Conservation (phyloP, 30 jellyfish, hydroid and myxozoan species). For the Turritopsis dohrnii region DNA sequence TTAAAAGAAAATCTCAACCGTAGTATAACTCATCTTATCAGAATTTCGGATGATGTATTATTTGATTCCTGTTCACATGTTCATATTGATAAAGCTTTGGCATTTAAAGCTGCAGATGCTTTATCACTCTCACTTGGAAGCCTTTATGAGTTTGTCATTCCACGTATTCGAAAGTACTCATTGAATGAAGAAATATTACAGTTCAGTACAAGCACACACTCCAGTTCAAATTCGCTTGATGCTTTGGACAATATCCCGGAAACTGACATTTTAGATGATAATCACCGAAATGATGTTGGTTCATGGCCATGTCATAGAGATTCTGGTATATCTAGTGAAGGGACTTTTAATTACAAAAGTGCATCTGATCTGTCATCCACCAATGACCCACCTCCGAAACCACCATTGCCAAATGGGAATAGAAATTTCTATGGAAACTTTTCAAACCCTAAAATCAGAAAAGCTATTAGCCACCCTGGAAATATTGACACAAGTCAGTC, state of each 20-base stretch:
- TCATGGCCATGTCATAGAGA: slow-evolving; percentile 40
- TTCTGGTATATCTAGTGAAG: slow-evolving; percentile 71
- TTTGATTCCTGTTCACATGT: slow-evolving; percentile 80
- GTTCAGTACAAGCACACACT: slow-evolving; percentile 59
- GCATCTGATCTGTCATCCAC: slow-evolving; percentile 20
- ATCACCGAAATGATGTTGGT: slow-evolving; percentile 29
- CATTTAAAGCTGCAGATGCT: slow-evolving; percentile 91
- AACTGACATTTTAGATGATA: slow-evolving; percentile 67
- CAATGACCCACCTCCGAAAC: slow-evolving; percentile 78
- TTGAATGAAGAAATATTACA: slow-evolving; percentile 80
- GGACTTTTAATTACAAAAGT: slow-evolving; percentile 21
- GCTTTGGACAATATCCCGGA: slow-evolving; percentile 33
- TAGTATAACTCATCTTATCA: slow-evolving; percentile 74
- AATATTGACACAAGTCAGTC: background rate
- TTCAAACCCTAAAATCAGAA: slow-evolving; percentile 60
- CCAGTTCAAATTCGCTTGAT: slow-evolving; percentile 77
- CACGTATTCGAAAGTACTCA: slow-evolving; percentile 73
- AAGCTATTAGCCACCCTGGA: slow-evolving; percentile 86
- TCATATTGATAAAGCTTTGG: slow-evolving; percentile 74
- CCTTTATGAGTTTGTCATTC: slow-evolving; percentile 72
- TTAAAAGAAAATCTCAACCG: slow-evolving; percentile 72
- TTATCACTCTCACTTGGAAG: slow-evolving; percentile 64
- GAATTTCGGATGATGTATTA: slow-evolving; percentile 90
- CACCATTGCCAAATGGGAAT: slow-evolving; percentile 88
- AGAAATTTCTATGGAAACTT: slow-evolving; percentile 86